phyloP scores from a whole-genome alignment of 64 coral and sea anemone species.

The Platygyra sinensis region DNA sequence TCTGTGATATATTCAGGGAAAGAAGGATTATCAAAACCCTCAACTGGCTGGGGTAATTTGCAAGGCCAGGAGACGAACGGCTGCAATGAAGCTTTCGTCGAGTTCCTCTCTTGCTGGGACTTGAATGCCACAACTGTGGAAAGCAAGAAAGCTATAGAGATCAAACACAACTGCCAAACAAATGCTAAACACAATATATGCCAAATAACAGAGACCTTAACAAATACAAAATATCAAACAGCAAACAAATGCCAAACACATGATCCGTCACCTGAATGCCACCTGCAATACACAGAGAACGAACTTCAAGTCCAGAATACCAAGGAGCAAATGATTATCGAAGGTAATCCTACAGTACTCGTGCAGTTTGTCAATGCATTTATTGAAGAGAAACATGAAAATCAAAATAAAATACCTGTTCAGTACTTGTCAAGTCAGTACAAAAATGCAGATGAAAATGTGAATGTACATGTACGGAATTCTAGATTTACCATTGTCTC shows the following conservation, averaged over 20 bases:
- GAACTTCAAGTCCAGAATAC: not conserved
- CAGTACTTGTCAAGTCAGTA: no score
- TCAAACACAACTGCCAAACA: conserved; percentile 20
- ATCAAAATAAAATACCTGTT: no score
- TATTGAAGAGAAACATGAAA: not conserved
- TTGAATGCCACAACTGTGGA: conserved; percentile 20
- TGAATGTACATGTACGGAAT: not conserved
- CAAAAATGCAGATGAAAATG: no score
- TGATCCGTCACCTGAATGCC: not conserved
- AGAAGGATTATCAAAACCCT: not conserved
- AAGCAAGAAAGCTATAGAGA: not conserved
- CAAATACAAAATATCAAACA: not conserved
- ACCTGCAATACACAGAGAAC: not conserved
- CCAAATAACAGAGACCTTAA: not conserved
- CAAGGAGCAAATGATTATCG: not conserved
- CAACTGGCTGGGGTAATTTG: not conserved
- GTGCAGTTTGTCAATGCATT: not conserved
- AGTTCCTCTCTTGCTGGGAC: conserved; percentile 14
- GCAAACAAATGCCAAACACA: not conserved
- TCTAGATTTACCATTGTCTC: conserved; percentile 4
- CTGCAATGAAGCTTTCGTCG: not conserved
- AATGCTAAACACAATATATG: not conserved
- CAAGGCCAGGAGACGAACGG: not conserved
- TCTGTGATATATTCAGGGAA: not conserved
- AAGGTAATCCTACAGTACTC: not conserved